phyloP scores from a whole-genome alignment of 2,113 vertebrate genomes.

The Manacus vitellinus region DNA sequence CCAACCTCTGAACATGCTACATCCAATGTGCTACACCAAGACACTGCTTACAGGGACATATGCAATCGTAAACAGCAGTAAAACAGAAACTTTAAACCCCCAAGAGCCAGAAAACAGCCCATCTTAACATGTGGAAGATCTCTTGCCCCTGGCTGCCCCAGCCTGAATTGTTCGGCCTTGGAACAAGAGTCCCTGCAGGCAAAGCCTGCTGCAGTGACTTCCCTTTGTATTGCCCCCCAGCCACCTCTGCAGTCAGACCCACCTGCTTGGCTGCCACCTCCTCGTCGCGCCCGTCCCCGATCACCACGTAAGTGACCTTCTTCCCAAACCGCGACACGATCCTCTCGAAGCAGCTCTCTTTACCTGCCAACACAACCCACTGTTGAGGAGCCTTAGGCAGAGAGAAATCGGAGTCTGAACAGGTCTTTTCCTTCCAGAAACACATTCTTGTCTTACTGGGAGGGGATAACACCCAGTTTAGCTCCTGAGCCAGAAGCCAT shows the following conservation, averaged over 20 bases:
- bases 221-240: neutral
- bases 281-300: constrained; percentile 95
- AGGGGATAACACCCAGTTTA: neutral
- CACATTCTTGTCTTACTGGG: neutral
- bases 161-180: neutral
- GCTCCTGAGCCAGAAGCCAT: neutral
- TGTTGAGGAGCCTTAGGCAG: neutral
- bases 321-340: constrained; percentile 96
- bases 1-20: neutral
- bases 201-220: neutral
- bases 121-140: neutral
- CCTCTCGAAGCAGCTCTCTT: constrained; percentile 98
- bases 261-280: constrained; percentile 99
- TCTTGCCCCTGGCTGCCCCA: neutral
- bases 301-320: constrained; percentile 97
- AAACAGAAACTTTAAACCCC: neutral
- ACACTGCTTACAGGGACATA: neutral
- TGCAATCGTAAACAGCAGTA: neutral
- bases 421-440: neutral
- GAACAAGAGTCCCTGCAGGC: neutral
- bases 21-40: neutral
- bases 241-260: neutral
- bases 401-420: neutral
- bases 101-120: neutral
- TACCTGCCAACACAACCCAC: constrained; percentile 76